These are phyloP conservation scores for Poecilobothrus nobilitatus DNA, from an alignment of 2,888 invertebrate species.

Conservation along the genomic window DNA sequence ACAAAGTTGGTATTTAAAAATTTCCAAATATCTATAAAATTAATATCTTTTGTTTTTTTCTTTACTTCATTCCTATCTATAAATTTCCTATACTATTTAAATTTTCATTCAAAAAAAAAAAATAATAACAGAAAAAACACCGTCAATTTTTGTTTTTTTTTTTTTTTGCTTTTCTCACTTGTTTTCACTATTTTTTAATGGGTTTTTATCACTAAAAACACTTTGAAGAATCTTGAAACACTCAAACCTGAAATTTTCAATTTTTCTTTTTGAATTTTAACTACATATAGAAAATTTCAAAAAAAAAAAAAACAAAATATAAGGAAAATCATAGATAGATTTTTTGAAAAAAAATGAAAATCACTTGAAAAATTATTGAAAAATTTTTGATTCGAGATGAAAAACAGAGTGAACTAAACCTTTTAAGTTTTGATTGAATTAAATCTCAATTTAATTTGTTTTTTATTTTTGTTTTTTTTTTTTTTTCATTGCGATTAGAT, in stretches of 20 bases:
- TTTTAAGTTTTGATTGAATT: constrained; percentile 9
- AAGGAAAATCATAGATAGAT: not conserved
- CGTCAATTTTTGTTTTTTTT: too few species aligned
- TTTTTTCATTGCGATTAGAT: constrained; percentile 16
- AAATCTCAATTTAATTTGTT: constrained; percentile 13
- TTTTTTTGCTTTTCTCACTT: too few species aligned
- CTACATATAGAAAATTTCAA: too few species aligned
- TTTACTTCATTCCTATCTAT: too few species aligned
- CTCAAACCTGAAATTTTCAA: not conserved
- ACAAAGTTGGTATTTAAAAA: too few species aligned
- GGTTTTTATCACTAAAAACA: not conserved
- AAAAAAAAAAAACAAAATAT: too few species aligned
- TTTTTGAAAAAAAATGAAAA: not conserved
- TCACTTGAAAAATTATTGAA: not conserved
- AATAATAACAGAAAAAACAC: too few species aligned
- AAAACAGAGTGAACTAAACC: not conserved
- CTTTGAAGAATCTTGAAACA: not conserved
- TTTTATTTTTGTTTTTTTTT: too few species aligned
- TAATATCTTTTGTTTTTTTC: too few species aligned
- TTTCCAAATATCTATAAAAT: too few species aligned
- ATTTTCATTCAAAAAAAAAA: too few species aligned
- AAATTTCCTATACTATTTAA: too few species aligned
- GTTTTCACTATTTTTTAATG: not conserved
- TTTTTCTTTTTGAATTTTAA: not conserved
- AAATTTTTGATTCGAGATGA: not conserved